Evolutionary conservation across 2,113 vertebrate genomes (phyloP).

Genomic region (Clarias batrachus): DNA sequence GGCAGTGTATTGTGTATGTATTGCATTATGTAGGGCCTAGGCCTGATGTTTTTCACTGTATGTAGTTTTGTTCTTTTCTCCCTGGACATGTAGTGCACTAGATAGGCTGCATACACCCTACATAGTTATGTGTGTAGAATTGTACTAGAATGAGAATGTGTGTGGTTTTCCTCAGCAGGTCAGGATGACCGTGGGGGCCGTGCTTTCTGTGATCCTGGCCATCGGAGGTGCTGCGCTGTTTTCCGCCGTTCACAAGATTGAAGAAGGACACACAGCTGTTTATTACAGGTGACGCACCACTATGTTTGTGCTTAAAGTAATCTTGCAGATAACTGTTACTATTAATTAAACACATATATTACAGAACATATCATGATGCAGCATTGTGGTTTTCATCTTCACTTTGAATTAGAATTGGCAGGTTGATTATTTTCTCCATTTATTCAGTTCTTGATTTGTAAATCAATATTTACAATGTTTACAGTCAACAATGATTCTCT

Average conservation of each 20-base stretch:
- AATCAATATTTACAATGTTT: neutral
- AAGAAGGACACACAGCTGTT: slow-evolving; percentile 8
- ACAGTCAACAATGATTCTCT: no score
- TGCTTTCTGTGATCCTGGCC: slow-evolving; percentile 12
- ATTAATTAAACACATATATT: neutral
- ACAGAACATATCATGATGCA: neutral
- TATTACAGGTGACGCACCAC: neutral
- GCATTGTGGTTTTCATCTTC: neutral
- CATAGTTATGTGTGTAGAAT: no score
- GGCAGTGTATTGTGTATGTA: neutral
- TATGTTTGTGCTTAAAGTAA: neutral
- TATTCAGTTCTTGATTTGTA: neutral
- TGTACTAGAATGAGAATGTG: no score
- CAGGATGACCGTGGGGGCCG: neutral
- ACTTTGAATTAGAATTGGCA: neutral
- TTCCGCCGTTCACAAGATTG: neutral
- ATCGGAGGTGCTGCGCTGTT: neutral
- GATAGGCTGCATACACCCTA: neutral
- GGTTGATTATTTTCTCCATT: neutral
- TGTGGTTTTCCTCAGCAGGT: neutral
- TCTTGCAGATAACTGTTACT: neutral
- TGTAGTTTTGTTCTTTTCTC: no score
- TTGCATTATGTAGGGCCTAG: neutral
- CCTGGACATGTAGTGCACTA: neutral
- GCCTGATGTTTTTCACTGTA: neutral